phyloP scores from a whole-genome alignment of 2,797 vertebrate species.

The Lindbergichthys nudifrons region DNA sequence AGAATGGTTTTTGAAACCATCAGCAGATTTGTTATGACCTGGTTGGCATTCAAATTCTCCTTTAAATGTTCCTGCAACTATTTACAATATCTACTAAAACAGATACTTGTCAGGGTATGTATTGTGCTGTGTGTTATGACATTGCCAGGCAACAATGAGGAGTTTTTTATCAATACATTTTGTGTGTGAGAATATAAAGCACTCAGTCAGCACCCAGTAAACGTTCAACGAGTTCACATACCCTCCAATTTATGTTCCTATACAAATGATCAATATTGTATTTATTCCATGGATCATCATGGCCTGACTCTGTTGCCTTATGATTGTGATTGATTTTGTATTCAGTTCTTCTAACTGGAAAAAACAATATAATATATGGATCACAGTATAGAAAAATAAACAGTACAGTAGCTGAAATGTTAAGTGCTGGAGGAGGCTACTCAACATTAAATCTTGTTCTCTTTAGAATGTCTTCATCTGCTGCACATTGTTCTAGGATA shows the following conservation, averaged over 20 bases:
- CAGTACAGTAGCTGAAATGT: background rate
- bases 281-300: background rate
- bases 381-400: background rate
- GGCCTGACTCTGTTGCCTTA: background rate
- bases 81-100: background rate
- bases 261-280: background rate
- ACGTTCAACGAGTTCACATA: background rate
- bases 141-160: background rate
- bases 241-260: background rate
- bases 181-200: background rate
- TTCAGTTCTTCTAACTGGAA: background rate
- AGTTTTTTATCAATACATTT: background rate
- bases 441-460: slow-evolving; percentile 5
- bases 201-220: background rate
- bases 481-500: slow-evolving; percentile 37
- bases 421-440: background rate
- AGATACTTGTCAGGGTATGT: too few species aligned
- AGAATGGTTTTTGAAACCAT: background rate
- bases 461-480: slow-evolving; percentile 35
- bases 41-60: background rate
- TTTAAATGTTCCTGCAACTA: background rate
- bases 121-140: background rate
- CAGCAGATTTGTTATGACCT: slow-evolving; percentile 18
- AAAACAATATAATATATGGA: background rate
- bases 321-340: slow-evolving; percentile 1